Base-by-base conservation (phyloP, 2,113 vertebrate genomes). In the Mustela lutreola region DNA sequence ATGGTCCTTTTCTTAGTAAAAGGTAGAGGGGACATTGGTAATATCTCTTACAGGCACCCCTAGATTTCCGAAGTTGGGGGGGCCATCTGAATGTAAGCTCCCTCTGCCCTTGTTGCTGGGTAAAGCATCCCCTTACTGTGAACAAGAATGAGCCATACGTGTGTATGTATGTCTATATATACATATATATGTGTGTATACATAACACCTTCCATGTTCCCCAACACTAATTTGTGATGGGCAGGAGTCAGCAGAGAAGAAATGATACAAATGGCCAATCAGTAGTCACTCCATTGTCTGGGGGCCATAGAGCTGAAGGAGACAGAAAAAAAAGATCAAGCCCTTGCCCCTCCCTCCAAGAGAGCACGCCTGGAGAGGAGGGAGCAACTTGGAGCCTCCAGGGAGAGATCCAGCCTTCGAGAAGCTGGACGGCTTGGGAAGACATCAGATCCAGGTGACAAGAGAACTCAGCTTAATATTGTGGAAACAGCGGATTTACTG, bases 391-490 rank as follows among this genome's bases (percentile, higher is more conserved):
- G 91, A 70, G 67, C 78, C 39, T 89, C 73, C 80, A 70, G 75
- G 78, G 71, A 97, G 53, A 85, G 75, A 87, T 88, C 94, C 80
- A 62, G 81, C 85, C 60, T 76, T 81, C 91, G 71, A 95, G 62
- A 96, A 95, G 94, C 91, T 88, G 73, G 65, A 95, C 81, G 80
- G 48, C 53, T 84, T 56, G 85, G 76, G 48, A 94, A 67, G 60
- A 58, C 24, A 85, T 97, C 89, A 75, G 89, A 62, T 95, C 92
- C 53, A 8, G 14, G 62, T 65, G 33, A 88, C 90, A 80, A 82
- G 86, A 97, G 95, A 96, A 87, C 53, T 94, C 36, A 82, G 80
- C 70, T 91, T 60, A 63, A n/a, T 78, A 50, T 92, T 67, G 45
- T 31, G 91, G 71, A 31, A 90, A 76, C 45, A 71, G 60, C 89